Conservation (phyloP, 2,797 vertebrate species). For the Limosa lapponica region DNA sequence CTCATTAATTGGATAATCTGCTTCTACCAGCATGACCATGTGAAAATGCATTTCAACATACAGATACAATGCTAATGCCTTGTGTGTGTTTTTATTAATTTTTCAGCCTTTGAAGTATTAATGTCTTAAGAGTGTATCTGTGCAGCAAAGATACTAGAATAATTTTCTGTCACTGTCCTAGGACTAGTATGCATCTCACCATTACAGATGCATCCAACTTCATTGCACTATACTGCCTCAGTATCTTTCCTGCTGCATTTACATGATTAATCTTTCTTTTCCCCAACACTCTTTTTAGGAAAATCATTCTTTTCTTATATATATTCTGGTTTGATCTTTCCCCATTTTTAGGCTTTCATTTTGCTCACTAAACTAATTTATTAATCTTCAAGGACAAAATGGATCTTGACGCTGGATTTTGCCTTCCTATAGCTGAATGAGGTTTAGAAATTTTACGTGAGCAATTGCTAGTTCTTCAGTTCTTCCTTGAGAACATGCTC, state of each 20-base stretch:
- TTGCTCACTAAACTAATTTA: neutral
- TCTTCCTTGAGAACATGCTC: neutral
- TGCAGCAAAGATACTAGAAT: neutral
- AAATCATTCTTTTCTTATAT: neutral
- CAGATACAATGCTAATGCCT: neutral
- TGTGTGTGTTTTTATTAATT: neutral
- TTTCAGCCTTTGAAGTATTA: slow-evolving; percentile 18
- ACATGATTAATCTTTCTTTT: neutral
- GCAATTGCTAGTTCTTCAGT: neutral
- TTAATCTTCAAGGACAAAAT: neutral
- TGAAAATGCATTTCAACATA: slow-evolving; percentile 25
- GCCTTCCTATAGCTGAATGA: neutral
- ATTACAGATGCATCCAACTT: neutral
- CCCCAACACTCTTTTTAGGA: neutral
- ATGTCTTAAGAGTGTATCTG: neutral
- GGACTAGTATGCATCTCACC: neutral
- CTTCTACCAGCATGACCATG: slow-evolving; percentile 21
- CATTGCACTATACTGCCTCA: neutral
- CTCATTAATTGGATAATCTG: slow-evolving; percentile 42
- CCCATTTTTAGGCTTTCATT: neutral
- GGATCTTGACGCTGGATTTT: neutral
- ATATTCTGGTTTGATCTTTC: neutral
- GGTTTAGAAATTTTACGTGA: neutral
- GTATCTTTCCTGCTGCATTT: neutral
- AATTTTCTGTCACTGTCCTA: neutral